phyloP scores from a whole-genome alignment of 2,797 vertebrate genomes.

The Myripristis jacobus region DNA sequence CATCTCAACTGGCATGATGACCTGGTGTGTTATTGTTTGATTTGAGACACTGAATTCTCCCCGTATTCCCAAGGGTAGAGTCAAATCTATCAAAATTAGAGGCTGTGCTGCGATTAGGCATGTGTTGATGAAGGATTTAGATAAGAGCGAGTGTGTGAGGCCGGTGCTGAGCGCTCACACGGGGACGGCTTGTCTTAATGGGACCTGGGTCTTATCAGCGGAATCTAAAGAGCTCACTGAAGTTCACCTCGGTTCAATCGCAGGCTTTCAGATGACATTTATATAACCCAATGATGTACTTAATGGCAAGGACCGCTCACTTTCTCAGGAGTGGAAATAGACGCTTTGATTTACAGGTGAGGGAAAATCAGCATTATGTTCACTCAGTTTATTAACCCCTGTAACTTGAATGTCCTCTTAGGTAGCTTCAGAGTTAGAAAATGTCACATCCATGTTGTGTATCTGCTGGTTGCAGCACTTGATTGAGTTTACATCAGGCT shows the following conservation, averaged over 20 bases:
- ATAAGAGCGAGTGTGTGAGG: constrained; percentile 77
- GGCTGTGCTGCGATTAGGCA: constrained; percentile 71
- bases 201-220: constrained; percentile 73
- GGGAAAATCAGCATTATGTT: background rate
- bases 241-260: constrained; percentile 73
- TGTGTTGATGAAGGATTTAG: constrained; percentile 80
- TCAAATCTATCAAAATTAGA: constrained; percentile 74
- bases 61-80: constrained; percentile 45
- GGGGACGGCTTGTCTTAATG: constrained; percentile 65
- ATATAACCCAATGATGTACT: constrained; percentile 43
- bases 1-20: constrained; percentile 9
- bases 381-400: too few species aligned
- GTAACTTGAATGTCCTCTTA: too few species aligned
- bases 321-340: constrained; percentile 30
- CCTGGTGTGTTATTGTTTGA: constrained; percentile 33
- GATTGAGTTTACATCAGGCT: too few species aligned
- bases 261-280: constrained; percentile 58
- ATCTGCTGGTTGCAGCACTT: too few species aligned
- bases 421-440: too few species aligned
- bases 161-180: constrained; percentile 60
- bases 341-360: background rate
- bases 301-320: constrained; percentile 30
- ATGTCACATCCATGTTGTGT: too few species aligned
- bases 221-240: constrained; percentile 80
- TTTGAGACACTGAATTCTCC: constrained; percentile 43